These are phyloP conservation scores for Eristalis pertinax DNA, from an alignment of 2,888 invertebrate genomes.

Conservation along the genomic window DNA sequence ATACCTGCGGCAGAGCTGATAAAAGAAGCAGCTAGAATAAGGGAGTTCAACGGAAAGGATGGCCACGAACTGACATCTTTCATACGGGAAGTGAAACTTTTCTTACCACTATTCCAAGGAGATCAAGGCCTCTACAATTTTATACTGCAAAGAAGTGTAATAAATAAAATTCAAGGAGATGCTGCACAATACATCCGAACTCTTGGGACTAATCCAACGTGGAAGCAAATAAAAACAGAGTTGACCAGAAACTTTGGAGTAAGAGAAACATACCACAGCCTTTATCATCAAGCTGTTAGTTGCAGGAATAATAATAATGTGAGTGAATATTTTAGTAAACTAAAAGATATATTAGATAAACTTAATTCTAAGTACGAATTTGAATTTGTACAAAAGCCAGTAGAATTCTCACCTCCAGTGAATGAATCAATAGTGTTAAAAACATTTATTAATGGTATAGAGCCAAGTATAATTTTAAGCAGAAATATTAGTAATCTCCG, in stretches of 20 bases:
- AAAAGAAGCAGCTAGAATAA: constrained; percentile 2
- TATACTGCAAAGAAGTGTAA: neutral
- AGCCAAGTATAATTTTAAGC: neutral
- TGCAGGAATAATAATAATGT: constrained; percentile 7
- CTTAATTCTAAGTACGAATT: constrained; percentile 3
- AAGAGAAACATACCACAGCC: neutral
- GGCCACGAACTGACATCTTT: too few relatives aligned
- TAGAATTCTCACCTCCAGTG: neutral
- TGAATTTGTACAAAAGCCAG: constrained; percentile 1
- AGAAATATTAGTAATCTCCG: neutral
- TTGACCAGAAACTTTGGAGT: neutral
- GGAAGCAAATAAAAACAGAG: constrained; percentile 5
- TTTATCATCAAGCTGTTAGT: constrained; percentile 8
- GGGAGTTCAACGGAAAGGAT: neutral
- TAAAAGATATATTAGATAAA: neutral
- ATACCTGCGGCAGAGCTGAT: neutral
- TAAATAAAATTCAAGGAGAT: too few relatives aligned
- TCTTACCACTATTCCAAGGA: neutral
- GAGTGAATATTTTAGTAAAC: constrained; percentile 8
- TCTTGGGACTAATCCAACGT: neutral
- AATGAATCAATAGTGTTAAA: neutral
- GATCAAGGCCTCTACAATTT: neutral
- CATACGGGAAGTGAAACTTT: neutral
- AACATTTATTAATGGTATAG: constrained; percentile 3
- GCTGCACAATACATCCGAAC: neutral